Evolutionary conservation across 2,113 vertebrate species (phyloP).

Genomic region (Epinephelus cyanopodus): DNA sequence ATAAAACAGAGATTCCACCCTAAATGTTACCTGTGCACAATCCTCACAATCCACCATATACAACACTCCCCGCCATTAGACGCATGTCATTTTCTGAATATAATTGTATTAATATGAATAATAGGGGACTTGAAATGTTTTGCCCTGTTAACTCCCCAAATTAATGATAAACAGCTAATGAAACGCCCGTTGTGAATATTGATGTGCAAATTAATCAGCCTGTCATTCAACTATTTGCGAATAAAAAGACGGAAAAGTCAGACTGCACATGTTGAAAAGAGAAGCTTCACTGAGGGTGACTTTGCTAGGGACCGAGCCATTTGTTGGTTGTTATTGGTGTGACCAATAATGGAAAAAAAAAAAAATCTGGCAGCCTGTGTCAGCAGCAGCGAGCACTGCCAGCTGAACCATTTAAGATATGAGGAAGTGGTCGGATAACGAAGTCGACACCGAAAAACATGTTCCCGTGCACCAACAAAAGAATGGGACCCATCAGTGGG

Average conservation of each 20-base stretch:
- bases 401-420: constrained; percentile 37
- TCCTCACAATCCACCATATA: too few relatives aligned
- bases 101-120: not conserved
- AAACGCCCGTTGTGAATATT: constrained; percentile 26
- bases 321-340: constrained; percentile 6
- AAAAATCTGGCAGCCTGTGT: not conserved
- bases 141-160: constrained; percentile 37
- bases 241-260: constrained; percentile 11
- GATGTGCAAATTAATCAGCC: constrained; percentile 53
- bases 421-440: constrained; percentile 20
- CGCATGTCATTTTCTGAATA: not conserved
- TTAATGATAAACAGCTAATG: constrained; percentile 38
- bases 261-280: not conserved
- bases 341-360: not conserved
- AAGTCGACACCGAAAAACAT: constrained; percentile 19
- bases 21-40: not conserved
- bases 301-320: not conserved
- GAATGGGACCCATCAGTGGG: constrained; percentile 37
- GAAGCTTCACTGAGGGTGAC: constrained; percentile 38
- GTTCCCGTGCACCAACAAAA: constrained; percentile 31
- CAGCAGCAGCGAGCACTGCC: constrained; percentile 18
- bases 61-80: not conserved
- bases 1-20: not conserved
- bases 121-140: constrained; percentile 34
- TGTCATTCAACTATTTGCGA: constrained; percentile 28